Evolutionary conservation across 2,888 invertebrate species (phyloP), one percentile per base, ranked within the genome.

Genomic region (Cosmia pyralina): DNA sequence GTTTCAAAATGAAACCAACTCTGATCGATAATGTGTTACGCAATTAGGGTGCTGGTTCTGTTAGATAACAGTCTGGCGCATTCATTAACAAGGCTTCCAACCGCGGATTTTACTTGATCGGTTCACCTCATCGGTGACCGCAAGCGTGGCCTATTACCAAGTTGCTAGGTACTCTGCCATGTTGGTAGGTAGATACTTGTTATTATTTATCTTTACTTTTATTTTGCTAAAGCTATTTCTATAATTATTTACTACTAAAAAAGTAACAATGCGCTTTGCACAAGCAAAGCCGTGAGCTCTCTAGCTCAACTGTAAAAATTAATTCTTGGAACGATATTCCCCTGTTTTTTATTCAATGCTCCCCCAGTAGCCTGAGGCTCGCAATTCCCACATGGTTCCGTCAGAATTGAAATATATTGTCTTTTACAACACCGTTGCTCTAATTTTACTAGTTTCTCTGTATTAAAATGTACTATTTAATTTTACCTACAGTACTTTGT

Each of bases 321-420:
- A 50, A 63, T 65, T 68, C 66, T 70, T 62, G 4, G 28, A 48
- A 62, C 53, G 59, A 64, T 67, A 72, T 83, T 64, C 59, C 50
- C 52, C 64, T 52, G 28, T 58, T 82, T 84, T 82, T 83, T 72
- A 77, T 82, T 80, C 69, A 72, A 69, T 69, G 59, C 64, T 85
- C 68, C 69, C 65, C 71, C 59, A 55, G 77, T 79, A 63, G 77
- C 80, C 73, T n/a, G 67, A 41, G 77, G 69, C 77, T 53, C 60
- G 48, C 77, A 55, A 69, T 69, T 72, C 74, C 83, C 83, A 71
- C 70, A 72, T 59, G 81, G 58, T 66, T 46, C 44, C 60, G 77
- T 83, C 65, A 83, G 69, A 82, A 84, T 75, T 81, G 71, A 84
- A 84, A 74, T 72, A 72, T 81, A 77, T 81, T 81, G 63, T 81